Evolutionary conservation across 2,113 vertebrate genomes (phyloP), one percentile per base, ranked within the genome.

Genomic region (Prionailurus viverrinus): DNA sequence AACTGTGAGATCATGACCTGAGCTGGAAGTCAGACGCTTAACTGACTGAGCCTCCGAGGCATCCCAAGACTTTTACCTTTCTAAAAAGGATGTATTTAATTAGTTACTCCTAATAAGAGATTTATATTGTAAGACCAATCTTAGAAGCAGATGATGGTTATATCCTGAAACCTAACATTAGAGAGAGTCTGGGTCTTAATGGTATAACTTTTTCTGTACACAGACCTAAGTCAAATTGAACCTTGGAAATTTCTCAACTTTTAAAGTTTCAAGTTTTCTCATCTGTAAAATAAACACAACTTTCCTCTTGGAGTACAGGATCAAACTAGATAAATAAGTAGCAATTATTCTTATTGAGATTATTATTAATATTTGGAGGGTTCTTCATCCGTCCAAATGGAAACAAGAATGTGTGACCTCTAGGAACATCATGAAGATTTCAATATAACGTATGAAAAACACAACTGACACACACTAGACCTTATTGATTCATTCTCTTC

Each of bases 191-290:
- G 78, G 58, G 65, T 68, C 4, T 68, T 61, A 69, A 84, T 33
- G 83, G 48, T 15, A 85, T 63, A 41, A 89, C 65, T 93, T 74
- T 66, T n/a, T 69, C 27, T 15, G 23, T 63, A 79, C 55, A 68
- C 18, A 90, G 33, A 83, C 66, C 61, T 74, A 96, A 87, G 33
- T 91, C 53, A 94, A 68, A 83, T 63, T n/a, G 87, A 81, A 96
- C 33, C 33, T 36, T 68, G 74, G n/a, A 94, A 90, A 6, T 58
- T 92, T 97, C 73, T 83, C n/a, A 94, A 89, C 12, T 45, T 89
- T 68, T 27, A 82, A 94, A 94, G 61, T 23, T 58, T 92, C 53
- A 29, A 25, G n/a, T 94, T 93, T 95, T 92, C 48, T 86, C 61
- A 73, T 58, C 69, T 68, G 13, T 95, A 95, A 96, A 90, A 63